Evolutionary conservation across 1,140 invertebrate genomes (phyloP), one percentile per base, ranked within the genome.

Genomic region (Macrobrachium rosenbergii): DNA sequence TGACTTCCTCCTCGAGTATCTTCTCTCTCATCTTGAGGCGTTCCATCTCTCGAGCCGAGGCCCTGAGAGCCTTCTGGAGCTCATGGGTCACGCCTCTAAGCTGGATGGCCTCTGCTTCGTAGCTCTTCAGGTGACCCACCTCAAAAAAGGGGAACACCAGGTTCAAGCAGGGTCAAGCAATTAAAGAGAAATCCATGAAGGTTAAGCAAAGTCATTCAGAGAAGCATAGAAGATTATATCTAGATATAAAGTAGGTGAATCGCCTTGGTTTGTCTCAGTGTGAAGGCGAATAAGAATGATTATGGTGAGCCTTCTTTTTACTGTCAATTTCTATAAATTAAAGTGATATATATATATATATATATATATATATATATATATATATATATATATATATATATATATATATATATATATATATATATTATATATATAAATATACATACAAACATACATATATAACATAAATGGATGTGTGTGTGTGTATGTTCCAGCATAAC

Each of bases 61-160:
- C 91, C 82, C 93, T 90, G 63, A 95, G 92, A 17, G 93, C 92
- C 87, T 92, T 92, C 89, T 94, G 92, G 90, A 95, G 94, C 88
- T 95, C 94, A 83, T 92, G 91, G 28, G 93, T 94, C 23, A 94
- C 90, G 58, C 93, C 93, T 80, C 94, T 91, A 2, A 95, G 91
- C 88, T 94, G 93, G 62, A 92, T 92, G 23, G 94, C 92, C 91
- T 95, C 94, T 0, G 92, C 92, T 92, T 95, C 93, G 90, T 92
- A 94, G 11, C 92, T 91, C 91, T 94, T 94, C 87, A 94, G 91
- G 82, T 93, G 92, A 88, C 92, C 92, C 37, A 93, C 91, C 92
- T 93, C 83, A 52, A 52, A 52, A 52, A 52, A 52, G 76, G 75
- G 73, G 63, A 79, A 87, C 85, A 86, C 77, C 79, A 82, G 78